phyloP scores from a whole-genome alignment of 2,797 vertebrate genomes.

The Crenichthys baileyi region DNA sequence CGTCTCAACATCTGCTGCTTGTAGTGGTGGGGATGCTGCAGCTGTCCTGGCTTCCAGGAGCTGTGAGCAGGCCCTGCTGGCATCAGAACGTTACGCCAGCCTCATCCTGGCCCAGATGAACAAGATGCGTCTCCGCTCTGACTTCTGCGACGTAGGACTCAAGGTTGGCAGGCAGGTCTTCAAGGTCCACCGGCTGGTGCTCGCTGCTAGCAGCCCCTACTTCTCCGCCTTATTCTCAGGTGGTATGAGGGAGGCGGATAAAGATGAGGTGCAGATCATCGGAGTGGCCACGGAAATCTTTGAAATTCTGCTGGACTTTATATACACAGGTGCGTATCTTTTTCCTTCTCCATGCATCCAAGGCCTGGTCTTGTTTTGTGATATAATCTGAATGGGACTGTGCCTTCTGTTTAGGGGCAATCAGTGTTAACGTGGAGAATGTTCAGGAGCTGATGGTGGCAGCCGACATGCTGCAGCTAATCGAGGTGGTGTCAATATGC shows the following conservation, averaged over 20 bases:
- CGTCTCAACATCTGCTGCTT: conserved; percentile 41
- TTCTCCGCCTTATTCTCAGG: conserved; percentile 93
- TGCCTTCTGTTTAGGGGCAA: conserved; percentile 78
- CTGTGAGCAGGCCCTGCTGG: conserved; percentile 72
- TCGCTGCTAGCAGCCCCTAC: conserved; percentile 95
- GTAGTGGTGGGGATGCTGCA: conserved; percentile 36
- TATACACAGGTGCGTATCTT: conserved; percentile 85
- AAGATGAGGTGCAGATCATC: conserved; percentile 90
- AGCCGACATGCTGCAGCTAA: conserved; percentile 97
- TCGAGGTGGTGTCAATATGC: conserved; percentile 92
- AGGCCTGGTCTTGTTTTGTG: neutral
- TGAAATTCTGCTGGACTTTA: conserved; percentile 90
- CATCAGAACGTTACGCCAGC: conserved; percentile 89
- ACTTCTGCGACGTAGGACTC: conserved; percentile 93
- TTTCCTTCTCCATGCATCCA: no score
- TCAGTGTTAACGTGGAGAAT: conserved; percentile 89
- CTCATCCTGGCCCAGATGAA: conserved; percentile 93
- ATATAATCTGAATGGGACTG: neutral
- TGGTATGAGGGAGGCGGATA: conserved; percentile 91
- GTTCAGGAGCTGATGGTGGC: conserved; percentile 96
- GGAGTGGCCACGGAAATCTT: conserved; percentile 91
- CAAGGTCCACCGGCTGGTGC: conserved; percentile 89
- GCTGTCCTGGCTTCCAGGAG: conserved; percentile 55
- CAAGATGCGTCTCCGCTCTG: conserved; percentile 86
- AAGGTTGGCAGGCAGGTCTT: conserved; percentile 87